Base-by-base conservation (phyloP, 2,888 invertebrate genomes). In the Tubiluchus corallicola region DNA sequence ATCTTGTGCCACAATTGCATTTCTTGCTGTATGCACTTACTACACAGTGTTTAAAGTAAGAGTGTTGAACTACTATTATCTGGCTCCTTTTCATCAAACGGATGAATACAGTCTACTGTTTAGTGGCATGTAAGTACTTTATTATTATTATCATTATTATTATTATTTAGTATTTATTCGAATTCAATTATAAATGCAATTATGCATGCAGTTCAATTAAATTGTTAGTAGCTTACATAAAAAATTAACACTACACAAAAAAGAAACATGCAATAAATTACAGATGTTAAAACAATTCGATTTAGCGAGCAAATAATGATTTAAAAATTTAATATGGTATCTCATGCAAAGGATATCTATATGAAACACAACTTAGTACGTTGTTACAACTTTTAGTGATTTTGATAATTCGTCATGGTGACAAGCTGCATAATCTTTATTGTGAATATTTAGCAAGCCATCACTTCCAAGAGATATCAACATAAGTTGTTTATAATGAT, bases 81-180 rank as follows among this genome's bases (percentile, higher is more conserved):
- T 99, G 53, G 94, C 96, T 3, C 84, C 92, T 0, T 82, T 94
- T 62, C 96, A 98, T 64, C 88, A 90, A 68, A 99, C 98, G 4
- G 92, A 96, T 62, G 96, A 96, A 61, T 92, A 98, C 69, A 92
- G 90, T 62, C 75, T 99, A 49, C 87, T 99, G 59, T 94, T 99
- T 69, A 87, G 88, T 53, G 98, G 98, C 45, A 94, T 96, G 96
- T 72, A 56, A 63, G 70, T 63, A 19, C 15, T 9, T 13, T 18
- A 15, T 4, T 29, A 29, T 9, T 29, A 29, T 29, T 9, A 29
- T 29, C n/a, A 29, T 29, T 9, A 29, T 29, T 29, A 9, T 29
- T 29, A 29, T 29, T 9, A 29, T 29, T 21, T 41, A 37, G 4
- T 9, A 37, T 9, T n/a, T 9, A 4, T 4, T 4, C 16, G 13